phyloP scores from a whole-genome alignment of 2,888 invertebrate genomes.

The Dryococelus australis region DNA sequence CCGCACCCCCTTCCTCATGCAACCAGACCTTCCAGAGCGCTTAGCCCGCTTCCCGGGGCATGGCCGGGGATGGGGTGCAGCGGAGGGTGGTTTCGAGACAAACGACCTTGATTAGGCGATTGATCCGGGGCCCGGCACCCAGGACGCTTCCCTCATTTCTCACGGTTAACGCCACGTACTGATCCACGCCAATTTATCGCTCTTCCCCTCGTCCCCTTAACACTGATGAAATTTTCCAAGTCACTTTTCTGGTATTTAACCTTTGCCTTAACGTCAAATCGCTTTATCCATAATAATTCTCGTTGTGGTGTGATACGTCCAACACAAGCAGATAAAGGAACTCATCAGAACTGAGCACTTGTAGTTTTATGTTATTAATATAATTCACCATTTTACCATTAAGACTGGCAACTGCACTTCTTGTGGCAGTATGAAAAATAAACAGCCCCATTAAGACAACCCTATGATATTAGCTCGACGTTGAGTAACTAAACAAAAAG shows the following conservation, averaged over 20 bases:
- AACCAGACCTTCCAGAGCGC: neutral
- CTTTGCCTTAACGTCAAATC: neutral
- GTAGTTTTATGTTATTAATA: no score
- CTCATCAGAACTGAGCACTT: no score
- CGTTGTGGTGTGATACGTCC: no score
- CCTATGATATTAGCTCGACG: no score
- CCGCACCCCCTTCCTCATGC: neutral
- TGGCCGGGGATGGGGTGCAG: neutral
- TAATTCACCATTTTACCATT: no score
- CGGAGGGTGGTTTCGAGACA: constrained; percentile 31
- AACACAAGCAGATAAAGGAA: no score
- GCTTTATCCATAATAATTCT: no score
- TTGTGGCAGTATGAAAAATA: no score
- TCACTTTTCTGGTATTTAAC: neutral
- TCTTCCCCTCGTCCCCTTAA: neutral
- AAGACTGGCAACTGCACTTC: no score
- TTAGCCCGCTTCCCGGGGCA: neutral
- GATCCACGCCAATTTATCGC: neutral
- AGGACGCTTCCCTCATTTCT: constrained; percentile 13
- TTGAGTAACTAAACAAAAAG: no score
- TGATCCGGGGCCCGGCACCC: constrained; percentile 31
- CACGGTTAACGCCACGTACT: constrained; percentile 3
- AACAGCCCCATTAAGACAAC: no score
- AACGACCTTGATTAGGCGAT: constrained; percentile 40
- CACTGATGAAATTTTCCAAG: neutral